phyloP scores from a whole-genome alignment of 1,140 invertebrate genomes.

The Tetragonula clypearis region DNA sequence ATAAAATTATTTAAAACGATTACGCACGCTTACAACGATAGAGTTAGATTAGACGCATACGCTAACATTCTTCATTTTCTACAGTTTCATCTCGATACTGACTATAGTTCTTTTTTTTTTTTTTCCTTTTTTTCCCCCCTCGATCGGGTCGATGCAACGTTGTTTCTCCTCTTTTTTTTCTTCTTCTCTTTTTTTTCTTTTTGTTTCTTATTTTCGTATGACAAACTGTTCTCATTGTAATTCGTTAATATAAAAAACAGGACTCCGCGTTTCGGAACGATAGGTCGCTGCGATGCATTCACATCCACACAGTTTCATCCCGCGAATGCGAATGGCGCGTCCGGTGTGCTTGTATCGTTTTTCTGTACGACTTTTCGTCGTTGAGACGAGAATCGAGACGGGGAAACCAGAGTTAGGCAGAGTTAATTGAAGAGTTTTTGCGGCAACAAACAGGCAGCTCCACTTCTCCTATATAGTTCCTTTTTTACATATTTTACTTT shows the following conservation, averaged over 20 bases:
- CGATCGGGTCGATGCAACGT: neutral
- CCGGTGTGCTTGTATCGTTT: too few relatives aligned
- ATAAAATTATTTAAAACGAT: slow-evolving; percentile 32
- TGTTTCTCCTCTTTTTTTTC: too few relatives aligned
- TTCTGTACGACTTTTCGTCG: neutral
- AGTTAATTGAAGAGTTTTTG: too few relatives aligned
- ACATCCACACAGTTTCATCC: neutral
- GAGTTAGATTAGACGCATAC: slow-evolving; percentile 27
- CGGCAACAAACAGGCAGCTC: too few relatives aligned
- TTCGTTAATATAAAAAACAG: slow-evolving; percentile 12
- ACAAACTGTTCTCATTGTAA: neutral
- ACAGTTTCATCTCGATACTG: slow-evolving; percentile 15
- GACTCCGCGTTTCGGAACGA: neutral
- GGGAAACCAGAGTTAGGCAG: too few relatives aligned
- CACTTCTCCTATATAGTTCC: too few relatives aligned
- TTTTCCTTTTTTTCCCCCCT: neutral
- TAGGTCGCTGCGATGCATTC: neutral
- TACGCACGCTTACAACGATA: slow-evolving; percentile 20
- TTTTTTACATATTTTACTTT: too few relatives aligned
- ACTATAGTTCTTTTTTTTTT: neutral
- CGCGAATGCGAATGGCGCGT: neutral
- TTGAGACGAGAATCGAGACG: slow-evolving; percentile 6
- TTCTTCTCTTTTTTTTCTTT: neutral
- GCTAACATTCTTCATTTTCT: slow-evolving; percentile 12
- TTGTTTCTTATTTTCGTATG: neutral